Percentiles rank a stretch among this genome's conserved stretches.
Conservation (phyloP, 1,140 invertebrate genomes). For the Scaptodrosophila lebanonensis region DNA sequence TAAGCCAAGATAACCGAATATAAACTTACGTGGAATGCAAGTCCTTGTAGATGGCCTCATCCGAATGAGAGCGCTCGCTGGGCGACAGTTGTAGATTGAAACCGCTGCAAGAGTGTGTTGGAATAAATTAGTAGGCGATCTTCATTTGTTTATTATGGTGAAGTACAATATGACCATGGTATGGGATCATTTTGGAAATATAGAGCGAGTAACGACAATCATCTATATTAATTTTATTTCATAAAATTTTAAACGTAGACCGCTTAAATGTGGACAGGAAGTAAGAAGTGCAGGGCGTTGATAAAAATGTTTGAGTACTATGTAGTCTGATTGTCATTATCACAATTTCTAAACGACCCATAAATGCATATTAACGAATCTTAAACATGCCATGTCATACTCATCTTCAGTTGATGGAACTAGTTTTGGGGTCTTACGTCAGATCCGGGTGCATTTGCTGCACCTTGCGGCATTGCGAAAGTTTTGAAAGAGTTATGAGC, state of each 20-base stretch:
- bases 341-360: too few species aligned
- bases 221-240: too few species aligned
- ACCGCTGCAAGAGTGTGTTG: constrained; percentile 86
- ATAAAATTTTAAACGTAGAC: too few species aligned
- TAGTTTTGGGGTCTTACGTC: constrained; percentile 81
- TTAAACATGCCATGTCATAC: neutral
- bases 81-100: constrained; percentile 82
- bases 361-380: too few species aligned
- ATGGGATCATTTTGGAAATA: too few species aligned
- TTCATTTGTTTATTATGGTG: too few species aligned
- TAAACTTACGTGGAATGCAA: constrained; percentile 84
- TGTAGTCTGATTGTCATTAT: too few species aligned
- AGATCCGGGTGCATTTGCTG: constrained; percentile 80
- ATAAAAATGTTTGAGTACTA: too few species aligned
- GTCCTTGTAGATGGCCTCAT: constrained; percentile 91
- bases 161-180: constrained; percentile 1
- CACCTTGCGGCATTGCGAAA: constrained; percentile 88
- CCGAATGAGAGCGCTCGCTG: constrained; percentile 82
- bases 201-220: too few species aligned
- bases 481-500: constrained; percentile 90
- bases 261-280: too few species aligned
- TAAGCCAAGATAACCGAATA: too few species aligned
- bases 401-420: neutral
- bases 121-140: neutral
- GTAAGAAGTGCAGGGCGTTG: too few species aligned